phyloP scores from a whole-genome alignment of 2,113 vertebrate genomes.

The Loxodonta africana region DNA sequence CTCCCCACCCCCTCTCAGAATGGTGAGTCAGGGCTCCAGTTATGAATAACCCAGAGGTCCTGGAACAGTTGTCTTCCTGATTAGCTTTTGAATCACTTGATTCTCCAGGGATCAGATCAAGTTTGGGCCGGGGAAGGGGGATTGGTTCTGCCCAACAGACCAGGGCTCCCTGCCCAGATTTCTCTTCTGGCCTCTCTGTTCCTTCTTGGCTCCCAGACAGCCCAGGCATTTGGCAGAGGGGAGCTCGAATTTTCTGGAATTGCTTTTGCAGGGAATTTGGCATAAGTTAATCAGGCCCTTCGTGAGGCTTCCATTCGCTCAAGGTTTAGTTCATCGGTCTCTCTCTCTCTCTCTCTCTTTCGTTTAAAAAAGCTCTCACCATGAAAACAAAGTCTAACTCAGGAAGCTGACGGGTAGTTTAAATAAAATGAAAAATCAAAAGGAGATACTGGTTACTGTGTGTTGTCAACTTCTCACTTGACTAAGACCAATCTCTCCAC shows the following conservation, averaged over 20 bases:
- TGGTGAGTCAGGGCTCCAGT: slow-evolving; percentile 32
- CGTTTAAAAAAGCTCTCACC: slow-evolving; percentile 38
- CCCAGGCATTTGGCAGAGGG: slow-evolving; percentile 58
- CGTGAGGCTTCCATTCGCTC: slow-evolving; percentile 63
- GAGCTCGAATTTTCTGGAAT: slow-evolving; percentile 70
- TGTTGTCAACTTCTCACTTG: slow-evolving; percentile 72
- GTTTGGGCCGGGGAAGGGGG: not conserved
- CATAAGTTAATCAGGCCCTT: slow-evolving; percentile 42
- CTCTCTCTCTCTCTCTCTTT: too few relatives aligned
- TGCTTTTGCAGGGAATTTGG: slow-evolving; percentile 57
- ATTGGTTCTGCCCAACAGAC: slow-evolving; percentile 35
- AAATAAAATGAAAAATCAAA: slow-evolving; percentile 78
- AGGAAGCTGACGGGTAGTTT: slow-evolving; percentile 68
- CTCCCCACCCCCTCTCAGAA: not conserved
- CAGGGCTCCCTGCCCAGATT: slow-evolving; percentile 18
- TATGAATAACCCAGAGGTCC: slow-evolving; percentile 60
- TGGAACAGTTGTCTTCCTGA: slow-evolving; percentile 55
- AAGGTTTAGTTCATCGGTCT: slow-evolving; percentile 12
- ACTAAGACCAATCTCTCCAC: not conserved
- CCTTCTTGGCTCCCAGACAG: slow-evolving; percentile 37
- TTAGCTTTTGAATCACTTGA: slow-evolving; percentile 21
- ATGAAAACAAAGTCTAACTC: slow-evolving; percentile 72
- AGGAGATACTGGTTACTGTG: slow-evolving; percentile 59
- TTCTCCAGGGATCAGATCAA: slow-evolving; percentile 23
- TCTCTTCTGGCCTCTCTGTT: slow-evolving; percentile 54